Percentiles rank a stretch among this genome's conserved stretches.
Evolutionary conservation across 2,113 vertebrate genomes (phyloP).

Genomic region (Sclerurus mexicanus): DNA sequence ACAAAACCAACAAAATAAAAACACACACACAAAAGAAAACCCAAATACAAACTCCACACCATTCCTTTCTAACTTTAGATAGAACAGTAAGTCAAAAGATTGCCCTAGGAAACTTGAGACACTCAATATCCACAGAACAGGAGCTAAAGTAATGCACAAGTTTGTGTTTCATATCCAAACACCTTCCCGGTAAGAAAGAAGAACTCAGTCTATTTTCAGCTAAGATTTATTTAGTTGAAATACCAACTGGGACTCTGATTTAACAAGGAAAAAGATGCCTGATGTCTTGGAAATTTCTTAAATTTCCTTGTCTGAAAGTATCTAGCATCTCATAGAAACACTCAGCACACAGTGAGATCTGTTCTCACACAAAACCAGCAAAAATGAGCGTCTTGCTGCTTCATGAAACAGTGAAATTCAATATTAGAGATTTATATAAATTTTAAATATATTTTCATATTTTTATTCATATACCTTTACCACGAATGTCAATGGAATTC

Average conservation of each 20-base stretch:
- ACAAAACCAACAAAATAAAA: neutral
- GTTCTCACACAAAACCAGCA: neutral
- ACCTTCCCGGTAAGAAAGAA: neutral
- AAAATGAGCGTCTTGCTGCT: neutral
- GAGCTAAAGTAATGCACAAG: neutral
- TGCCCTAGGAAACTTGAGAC: neutral
- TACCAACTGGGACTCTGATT: neutral
- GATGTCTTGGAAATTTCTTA: neutral
- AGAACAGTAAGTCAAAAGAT: neutral
- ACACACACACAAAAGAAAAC: too few species aligned
- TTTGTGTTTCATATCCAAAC: neutral
- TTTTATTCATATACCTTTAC: neutral
- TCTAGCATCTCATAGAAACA: neutral
- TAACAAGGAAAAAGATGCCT: neutral
- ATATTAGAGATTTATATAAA: neutral
- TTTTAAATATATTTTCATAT: neutral
- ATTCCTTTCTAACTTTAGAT: neutral
- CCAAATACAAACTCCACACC: neutral
- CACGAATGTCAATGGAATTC: neutral
- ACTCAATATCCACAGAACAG: neutral
- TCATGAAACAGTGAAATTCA: neutral
- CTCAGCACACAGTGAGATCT: neutral
- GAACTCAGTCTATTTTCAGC: neutral
- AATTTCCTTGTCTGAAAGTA: neutral
- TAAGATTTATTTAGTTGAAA: neutral